phyloP scores from a whole-genome alignment of 2,113 vertebrate species.

The Terrapene triunguis region DNA sequence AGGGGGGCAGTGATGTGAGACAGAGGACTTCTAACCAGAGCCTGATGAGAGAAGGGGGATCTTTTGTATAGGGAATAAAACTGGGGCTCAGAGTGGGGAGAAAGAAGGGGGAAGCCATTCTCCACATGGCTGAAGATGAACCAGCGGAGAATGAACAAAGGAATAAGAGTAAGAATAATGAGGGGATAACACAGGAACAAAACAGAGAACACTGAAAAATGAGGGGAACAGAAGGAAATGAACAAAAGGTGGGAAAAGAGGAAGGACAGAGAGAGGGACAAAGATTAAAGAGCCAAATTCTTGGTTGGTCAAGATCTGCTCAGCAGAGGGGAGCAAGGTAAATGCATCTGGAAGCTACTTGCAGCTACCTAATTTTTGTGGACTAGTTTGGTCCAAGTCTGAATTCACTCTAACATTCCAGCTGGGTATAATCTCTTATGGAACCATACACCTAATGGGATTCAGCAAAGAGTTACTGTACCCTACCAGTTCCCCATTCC shows the following conservation, averaged over 20 bases:
- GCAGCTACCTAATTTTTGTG: neutral
- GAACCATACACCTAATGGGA: neutral
- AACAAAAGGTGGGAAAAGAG: neutral
- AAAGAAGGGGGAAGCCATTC: neutral
- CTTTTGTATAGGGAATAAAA: neutral
- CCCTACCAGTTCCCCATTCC: neutral
- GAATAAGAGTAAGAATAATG: neutral
- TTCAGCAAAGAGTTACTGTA: neutral
- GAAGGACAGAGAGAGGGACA: neutral
- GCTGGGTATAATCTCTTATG: rapidly evolving
- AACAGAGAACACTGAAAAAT: too few relatives aligned
- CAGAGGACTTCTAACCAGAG: neutral
- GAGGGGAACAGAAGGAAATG: too few relatives aligned
- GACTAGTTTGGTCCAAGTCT: neutral
- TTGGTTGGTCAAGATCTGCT: neutral
- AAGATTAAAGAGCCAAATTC: neutral
- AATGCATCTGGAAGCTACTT: neutral
- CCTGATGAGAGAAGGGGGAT: neutral
- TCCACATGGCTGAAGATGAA: neutral
- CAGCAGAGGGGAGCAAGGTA: rapidly evolving
- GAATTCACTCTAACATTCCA: neutral
- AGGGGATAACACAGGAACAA: too few relatives aligned
- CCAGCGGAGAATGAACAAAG: neutral
- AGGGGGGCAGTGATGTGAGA: too few relatives aligned
- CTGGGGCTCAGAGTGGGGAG: neutral